Conservation (phyloP, 1,140 invertebrate species). For the Periplaneta americana region DNA sequence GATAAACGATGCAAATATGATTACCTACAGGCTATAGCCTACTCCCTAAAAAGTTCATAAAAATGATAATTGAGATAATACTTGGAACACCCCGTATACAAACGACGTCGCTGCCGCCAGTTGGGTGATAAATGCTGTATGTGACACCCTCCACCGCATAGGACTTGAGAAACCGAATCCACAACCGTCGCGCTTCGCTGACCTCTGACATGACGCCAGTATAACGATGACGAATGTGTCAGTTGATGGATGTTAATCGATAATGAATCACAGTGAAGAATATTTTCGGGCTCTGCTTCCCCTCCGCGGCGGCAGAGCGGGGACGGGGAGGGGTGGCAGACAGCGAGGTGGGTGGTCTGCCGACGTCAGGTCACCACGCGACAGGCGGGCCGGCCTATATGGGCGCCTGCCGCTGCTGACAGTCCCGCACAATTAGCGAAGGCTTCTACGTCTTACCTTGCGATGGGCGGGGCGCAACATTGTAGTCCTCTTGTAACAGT, state of each 20-base stretch:
- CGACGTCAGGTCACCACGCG: not conserved
- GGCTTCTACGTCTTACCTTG: not conserved
- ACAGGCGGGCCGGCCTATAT: not conserved
- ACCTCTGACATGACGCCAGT: not conserved
- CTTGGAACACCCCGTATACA: not conserved
- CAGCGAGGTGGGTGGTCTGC: not conserved
- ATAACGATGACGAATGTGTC: not conserved
- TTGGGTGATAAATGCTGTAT: not conserved
- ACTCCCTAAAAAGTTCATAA: no score
- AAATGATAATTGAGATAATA: no score
- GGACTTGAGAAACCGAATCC: not conserved
- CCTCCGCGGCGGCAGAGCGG: not conserved
- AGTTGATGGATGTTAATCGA: not conserved
- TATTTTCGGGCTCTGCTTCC: not conserved
- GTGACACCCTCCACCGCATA: no score
- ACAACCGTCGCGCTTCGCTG: not conserved
- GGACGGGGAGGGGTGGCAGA: not conserved
- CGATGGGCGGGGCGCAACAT: no score
- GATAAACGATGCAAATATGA: no score
- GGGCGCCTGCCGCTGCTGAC: no score
- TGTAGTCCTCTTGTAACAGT: no score
- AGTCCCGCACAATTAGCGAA: not conserved
- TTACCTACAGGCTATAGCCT: no score
- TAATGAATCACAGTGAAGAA: not conserved
- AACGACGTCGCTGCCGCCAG: not conserved